phyloP scores from a whole-genome alignment of 2,113 vertebrate species.

The Prunella fulvescens region DNA sequence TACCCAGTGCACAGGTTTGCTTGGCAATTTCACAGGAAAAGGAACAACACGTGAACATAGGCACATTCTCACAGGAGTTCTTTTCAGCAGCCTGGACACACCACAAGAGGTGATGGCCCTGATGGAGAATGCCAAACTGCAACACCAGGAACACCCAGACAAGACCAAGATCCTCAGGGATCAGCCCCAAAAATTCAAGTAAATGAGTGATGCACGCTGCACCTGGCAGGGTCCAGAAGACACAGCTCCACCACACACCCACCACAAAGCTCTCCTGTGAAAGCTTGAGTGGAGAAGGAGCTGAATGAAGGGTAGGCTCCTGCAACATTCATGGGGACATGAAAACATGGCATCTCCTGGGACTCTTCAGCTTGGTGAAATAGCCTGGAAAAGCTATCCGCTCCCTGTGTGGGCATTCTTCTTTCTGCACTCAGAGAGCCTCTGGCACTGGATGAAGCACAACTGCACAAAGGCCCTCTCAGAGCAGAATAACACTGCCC shows the following conservation, averaged over 20 bases:
- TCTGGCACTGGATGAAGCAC: constrained; percentile 57
- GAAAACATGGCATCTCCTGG: constrained; percentile 43
- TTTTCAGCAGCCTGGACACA: not conserved
- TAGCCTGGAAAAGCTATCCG: not conserved
- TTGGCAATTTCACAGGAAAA: not conserved
- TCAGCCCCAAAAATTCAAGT: not conserved
- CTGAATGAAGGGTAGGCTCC: constrained; percentile 5
- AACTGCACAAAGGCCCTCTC: constrained; percentile 53
- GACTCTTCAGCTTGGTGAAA: constrained; percentile 48
- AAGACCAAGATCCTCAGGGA: not conserved
- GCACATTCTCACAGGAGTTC: not conserved
- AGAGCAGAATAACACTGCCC: constrained; percentile 39
- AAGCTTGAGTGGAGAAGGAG: not conserved
- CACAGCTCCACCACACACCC: not conserved
- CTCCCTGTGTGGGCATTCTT: constrained; percentile 66
- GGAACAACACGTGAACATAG: not conserved
- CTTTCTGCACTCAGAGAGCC: constrained; percentile 25
- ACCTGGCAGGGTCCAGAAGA: not conserved
- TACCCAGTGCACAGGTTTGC: not conserved
- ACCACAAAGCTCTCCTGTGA: not conserved
- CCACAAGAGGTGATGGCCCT: rapidly evolving
- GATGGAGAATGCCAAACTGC: not conserved
- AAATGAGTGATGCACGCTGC: rapidly evolving
- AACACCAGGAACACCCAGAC: not conserved
- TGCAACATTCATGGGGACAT: not conserved